These are phyloP conservation scores for Chloroceryle amazona DNA, from an alignment of 2,797 vertebrate genomes.

Conservation along the genomic window DNA sequence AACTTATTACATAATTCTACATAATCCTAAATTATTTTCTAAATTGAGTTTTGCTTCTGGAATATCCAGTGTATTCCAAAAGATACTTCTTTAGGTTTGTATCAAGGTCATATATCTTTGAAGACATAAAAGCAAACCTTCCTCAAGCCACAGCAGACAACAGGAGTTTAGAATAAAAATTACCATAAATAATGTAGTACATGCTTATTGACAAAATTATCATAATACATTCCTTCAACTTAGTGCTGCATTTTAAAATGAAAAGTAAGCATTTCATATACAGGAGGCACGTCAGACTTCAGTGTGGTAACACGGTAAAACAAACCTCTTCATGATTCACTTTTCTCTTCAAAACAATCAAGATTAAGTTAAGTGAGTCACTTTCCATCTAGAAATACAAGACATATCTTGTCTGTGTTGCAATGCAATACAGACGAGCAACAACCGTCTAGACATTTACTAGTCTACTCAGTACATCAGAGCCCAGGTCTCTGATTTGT, in stretches of 20 bases:
- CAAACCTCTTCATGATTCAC: neutral
- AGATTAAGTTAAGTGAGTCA: neutral
- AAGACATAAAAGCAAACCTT: neutral
- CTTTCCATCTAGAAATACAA: neutral
- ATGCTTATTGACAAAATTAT: neutral
- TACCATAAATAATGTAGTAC: neutral
- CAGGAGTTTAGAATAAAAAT: neutral
- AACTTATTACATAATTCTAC: neutral
- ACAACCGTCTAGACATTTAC: conserved; percentile 11
- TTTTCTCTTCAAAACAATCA: neutral
- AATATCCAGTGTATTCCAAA: neutral
- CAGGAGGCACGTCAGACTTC: neutral
- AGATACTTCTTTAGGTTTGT: neutral
- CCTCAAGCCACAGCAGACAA: neutral
- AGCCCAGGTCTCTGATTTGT: conserved; percentile 40
- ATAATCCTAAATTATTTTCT: neutral
- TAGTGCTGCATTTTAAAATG: neutral
- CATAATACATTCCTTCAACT: neutral
- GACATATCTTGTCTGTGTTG: neutral
- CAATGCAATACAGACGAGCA: neutral
- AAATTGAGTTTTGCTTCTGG: neutral
- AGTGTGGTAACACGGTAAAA: neutral
- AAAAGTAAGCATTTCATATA: neutral
- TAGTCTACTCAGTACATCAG: neutral
- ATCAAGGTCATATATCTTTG: neutral